Evolutionary conservation across 2,888 invertebrate genomes (phyloP).

Genomic region (Chaetogeoica ovagalla): DNA sequence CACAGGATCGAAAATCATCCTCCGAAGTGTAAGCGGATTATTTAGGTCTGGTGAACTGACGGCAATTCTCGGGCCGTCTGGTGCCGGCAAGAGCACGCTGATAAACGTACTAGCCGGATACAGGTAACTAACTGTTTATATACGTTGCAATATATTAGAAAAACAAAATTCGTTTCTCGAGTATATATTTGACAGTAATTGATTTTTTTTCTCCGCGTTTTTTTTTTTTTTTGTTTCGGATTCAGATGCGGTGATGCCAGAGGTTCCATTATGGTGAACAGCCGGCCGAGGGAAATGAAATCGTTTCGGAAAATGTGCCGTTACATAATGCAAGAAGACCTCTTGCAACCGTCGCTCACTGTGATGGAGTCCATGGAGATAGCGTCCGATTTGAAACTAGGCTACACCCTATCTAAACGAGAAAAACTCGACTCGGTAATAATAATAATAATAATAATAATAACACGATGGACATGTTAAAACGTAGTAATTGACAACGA

Average conservation of each 20-base stretch:
- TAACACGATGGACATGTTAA: neutral
- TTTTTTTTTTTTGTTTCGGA: neutral
- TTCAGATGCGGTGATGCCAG: constrained; percentile 69
- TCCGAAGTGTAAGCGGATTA: constrained; percentile 79
- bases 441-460: constrained; percentile 60
- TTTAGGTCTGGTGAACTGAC: constrained; percentile 85
- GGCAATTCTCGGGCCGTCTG: constrained; percentile 91
- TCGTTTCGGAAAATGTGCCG: constrained; percentile 85
- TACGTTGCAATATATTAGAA: neutral
- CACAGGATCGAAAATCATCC: constrained; percentile 76
- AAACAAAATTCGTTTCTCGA: no score
- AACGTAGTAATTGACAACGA: neutral
- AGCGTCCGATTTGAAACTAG: constrained; percentile 87
- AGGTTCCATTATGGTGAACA: constrained; percentile 80
- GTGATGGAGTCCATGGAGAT: constrained; percentile 86
- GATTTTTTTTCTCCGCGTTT: neutral
- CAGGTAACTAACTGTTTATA: constrained; percentile 67
- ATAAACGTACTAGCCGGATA: constrained; percentile 89
- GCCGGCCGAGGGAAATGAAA: constrained; percentile 72
- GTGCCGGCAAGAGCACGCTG: constrained; percentile 88
- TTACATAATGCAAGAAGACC: constrained; percentile 94
- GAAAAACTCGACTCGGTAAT: constrained; percentile 75
- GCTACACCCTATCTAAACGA: constrained; percentile 65
- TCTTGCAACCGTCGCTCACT: constrained; percentile 82
- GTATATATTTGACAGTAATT: no score